Evolutionary conservation across 2,888 invertebrate species (phyloP).

Genomic region (Trichogramma evanescens): DNA sequence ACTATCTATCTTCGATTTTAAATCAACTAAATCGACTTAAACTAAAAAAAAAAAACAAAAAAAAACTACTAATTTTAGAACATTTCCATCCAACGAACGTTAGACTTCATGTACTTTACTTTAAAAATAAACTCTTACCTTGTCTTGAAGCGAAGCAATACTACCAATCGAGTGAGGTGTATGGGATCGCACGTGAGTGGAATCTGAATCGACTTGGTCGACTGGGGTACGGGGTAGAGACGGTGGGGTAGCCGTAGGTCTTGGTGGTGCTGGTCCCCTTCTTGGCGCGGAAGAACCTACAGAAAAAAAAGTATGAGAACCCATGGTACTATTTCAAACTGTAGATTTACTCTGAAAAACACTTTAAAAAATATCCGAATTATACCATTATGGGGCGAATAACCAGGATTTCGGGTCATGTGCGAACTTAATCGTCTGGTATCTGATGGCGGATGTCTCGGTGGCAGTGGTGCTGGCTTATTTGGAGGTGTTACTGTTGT

Average conservation of each 20-base stretch:
- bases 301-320: background rate
- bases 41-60: background rate
- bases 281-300: slow-evolving; percentile 50
- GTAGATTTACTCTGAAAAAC: background rate
- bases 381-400: slow-evolving; percentile 46
- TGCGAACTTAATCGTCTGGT: slow-evolving; percentile 46
- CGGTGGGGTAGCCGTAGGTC: slow-evolving; percentile 56
- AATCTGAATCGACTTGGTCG: slow-evolving; percentile 45
- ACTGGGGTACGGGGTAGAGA: slow-evolving; percentile 56
- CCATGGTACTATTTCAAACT: background rate
- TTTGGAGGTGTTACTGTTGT: slow-evolving; percentile 44
- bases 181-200: slow-evolving; percentile 50
- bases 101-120: background rate
- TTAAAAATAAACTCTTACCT: slow-evolving; percentile 44
- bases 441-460: slow-evolving; percentile 49
- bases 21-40: slow-evolving; percentile 1
- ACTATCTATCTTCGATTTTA: background rate
- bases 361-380: background rate
- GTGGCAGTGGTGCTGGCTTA: slow-evolving; percentile 54
- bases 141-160: slow-evolving; percentile 71
- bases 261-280: slow-evolving; percentile 53
- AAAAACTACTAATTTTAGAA: background rate
- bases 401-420: slow-evolving; percentile 44
- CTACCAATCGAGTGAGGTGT: slow-evolving; percentile 69
- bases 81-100: too few relatives aligned